Evolutionary conservation across 2,113 vertebrate genomes (phyloP), one percentile per base, ranked within the genome.

Genomic region (Ptyas mucosa): DNA sequence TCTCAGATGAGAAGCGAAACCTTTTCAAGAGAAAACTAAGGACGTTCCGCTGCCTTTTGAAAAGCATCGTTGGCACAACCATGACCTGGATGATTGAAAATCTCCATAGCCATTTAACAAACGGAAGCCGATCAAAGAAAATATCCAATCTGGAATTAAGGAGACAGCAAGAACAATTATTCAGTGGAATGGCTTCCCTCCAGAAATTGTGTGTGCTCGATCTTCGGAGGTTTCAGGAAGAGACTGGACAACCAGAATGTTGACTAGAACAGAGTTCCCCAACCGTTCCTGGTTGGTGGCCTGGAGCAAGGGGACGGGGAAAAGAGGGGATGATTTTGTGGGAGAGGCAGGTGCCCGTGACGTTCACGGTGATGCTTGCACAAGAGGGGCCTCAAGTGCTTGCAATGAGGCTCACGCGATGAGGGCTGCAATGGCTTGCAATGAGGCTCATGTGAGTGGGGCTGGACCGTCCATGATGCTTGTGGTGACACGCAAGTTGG

Each of bases 351-450:
- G 21, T 5, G 23, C 57, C 57, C 0, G 23, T 24, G 57, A 24
- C 1, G 8, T 58, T 24, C 0, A 1, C 8, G 0, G 23, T 0
- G 2, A 58, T 8, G 2, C 57, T 54, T 53, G 52, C 52, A 53
- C 53, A 53, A 53, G 53, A 53, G 12, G 12, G 3, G 53, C 53
- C 53, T 15, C 53, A 53, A 53, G 53, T 14, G 14, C 53, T 53
- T 53, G 53, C 10, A 53, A 3, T 4, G 52, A 14, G 52, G 55
- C 55, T 24, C 55, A 6, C 1, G 23, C 0, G 7, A 57, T 7
- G 8, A 8, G 23, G 21, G 21, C 55, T 54, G 15, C 12, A 53
- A 53, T 3, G 3, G 2, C 52, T 53, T 53, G 52, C 9, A 14
- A 53, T 3, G 14, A 53, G 53, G 57, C 57, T 24, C 23, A 7